Evolutionary conservation across 2,797 vertebrate genomes (phyloP), one percentile per base, ranked within the genome.

Genomic region (Steatocranus sp.): DNA sequence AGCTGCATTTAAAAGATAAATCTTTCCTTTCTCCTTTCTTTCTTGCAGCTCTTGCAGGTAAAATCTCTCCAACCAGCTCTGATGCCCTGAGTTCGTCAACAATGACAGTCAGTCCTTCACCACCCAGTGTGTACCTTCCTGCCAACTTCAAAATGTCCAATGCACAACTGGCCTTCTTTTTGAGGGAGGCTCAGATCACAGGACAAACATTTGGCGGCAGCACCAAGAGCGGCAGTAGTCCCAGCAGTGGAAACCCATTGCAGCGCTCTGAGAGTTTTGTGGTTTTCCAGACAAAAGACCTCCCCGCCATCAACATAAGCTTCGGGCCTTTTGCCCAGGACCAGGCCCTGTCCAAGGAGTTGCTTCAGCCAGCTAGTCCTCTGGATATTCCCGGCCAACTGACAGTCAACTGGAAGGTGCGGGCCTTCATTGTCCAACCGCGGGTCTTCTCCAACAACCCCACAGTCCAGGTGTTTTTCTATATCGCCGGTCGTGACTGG

Each of bases 321-420:
- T 94, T 99, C 81, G 99, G 99, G 50, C 97, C 98, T 54, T 99
- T 98, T 86, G 95, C 97, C 90, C 96, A 97, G 25, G 98, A 98
- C 92, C 96, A 98, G 92, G 96, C 96, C 18, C 93, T 99, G 82
- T 97, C 97, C 89, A 98, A 97, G 90, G 98, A 99, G 86, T 86
- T 99, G 58, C 96, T 99, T 20, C 98, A 98, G 94, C 98, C 98
- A 0, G 96, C 98, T 49, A 98, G 98, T 91, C 97, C 98, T 2
- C 92, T 99, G 95, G 97, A 99, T 87, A 96, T 99, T 49, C 97
- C 97, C 0, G 97, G 97, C 76, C 96, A 97, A 86, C 94, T 99
- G 88, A 99, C 99, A 0, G 98, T 99, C 92, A 99, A 98, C 96
- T 99, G 99, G 99, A 99, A 99, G 92, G 97, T 99, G 41, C 97